A percentile compares a stretch with the other conserved stretches of the same genome.
Conservation (phyloP, 2,113 vertebrate genomes). For the Mastomys natalensis region DNA sequence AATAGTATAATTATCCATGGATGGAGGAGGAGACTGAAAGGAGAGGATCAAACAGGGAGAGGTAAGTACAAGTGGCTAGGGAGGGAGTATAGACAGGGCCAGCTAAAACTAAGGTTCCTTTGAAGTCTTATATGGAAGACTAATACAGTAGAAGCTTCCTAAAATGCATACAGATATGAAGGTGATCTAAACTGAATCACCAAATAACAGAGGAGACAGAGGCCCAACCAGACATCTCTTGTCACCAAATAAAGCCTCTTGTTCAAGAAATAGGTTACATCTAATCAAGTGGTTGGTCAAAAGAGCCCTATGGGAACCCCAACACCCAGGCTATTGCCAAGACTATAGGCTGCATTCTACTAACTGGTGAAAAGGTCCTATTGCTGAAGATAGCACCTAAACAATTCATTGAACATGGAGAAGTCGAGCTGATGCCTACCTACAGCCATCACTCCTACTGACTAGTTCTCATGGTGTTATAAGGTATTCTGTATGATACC, state of each 20-base stretch:
- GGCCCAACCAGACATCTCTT: neutral
- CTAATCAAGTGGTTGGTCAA: neutral
- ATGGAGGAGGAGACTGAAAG: neutral
- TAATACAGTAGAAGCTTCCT: neutral
- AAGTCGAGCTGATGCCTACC: neutral
- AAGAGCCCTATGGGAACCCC: neutral
- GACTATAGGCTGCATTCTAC: neutral
- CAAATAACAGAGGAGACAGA: neutral
- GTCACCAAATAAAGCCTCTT: neutral
- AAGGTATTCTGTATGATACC: neutral
- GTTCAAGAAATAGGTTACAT: neutral
- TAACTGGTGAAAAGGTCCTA: neutral
- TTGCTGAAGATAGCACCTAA: neutral
- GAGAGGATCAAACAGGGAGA: neutral
- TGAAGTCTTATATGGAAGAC: neutral
- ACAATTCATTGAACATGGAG: neutral
- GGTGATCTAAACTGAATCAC: neutral
- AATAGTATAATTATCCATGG: neutral
- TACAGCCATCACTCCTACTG: neutral
- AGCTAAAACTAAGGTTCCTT: neutral
- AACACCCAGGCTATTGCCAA: neutral
- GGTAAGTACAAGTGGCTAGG: neutral
- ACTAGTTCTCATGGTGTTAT: neutral
- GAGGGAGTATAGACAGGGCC: neutral
- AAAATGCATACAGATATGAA: neutral